Base-by-base conservation (phyloP, 2,113 vertebrate species). In the Cyanoderma ruficeps region DNA sequence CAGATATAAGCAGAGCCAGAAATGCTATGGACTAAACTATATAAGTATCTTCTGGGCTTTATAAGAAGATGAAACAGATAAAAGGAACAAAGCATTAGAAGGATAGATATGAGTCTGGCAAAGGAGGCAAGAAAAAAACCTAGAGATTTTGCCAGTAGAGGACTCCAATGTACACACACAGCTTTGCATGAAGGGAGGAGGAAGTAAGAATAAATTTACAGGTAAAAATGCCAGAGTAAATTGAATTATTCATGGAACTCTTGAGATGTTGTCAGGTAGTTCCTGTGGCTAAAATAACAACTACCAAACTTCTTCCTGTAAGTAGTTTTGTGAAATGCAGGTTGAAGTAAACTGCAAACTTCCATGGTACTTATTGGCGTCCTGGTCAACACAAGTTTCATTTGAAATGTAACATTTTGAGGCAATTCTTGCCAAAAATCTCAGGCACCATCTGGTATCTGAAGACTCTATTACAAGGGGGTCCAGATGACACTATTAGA, bases 301-400 rank as follows among this genome's bases (percentile, higher is more conserved):
- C 9, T 55, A 76, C 11, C 5, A 80, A 83, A 35, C 8, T 1
- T 37, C 22, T 82, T 18, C 27, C 8, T 25, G 15, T 42, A 49
- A 35, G 7, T 2, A 70, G 14, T n/a, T 81, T 50, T 70, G 5
- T 39, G 55, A 65, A 53, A 46, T 35, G 5, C 31, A 65, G 18
- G 13, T 39, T 64, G 19, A 91, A 67, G 18, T 16, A 57, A 28
- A 69, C 25, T 31, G 17, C 18, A 46, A 77, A 80, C 2, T 86
- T 85, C 13, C 18, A 10, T 25, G 13, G 14, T 35, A 44, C 6
- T 56, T 84, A 27, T 0, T 69, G n/a, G 15, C 9, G 61, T 15
- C 46, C 19, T 0, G 0, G 10, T 7, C 33, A 86, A 56, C 3
- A 5, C 10, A 11, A 41, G 11, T 64, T 83, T 74, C 31, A 61